Evolutionary conservation across 2,888 invertebrate genomes (phyloP), one percentile per base, ranked within the genome.

Genomic region (Idaea straminata): DNA sequence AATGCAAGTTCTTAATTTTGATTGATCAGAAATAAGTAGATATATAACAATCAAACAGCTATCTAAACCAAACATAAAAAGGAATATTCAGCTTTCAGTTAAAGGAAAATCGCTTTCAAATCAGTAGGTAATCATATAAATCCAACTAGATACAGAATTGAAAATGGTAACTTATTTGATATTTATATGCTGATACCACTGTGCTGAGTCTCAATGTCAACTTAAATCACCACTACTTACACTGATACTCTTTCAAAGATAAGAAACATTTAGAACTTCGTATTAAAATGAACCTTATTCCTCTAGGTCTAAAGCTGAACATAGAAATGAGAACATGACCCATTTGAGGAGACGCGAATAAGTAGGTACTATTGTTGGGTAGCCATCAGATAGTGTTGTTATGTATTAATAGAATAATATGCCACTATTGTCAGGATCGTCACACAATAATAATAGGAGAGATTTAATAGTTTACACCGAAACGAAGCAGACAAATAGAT

Each of bases 371-470:
- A 71, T 71, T 67, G 67, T 67, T 47, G 62, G 69, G 66, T 69
- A 68, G 69, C 67, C 66, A 71, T 75, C 76, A 76, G 80, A 81
- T 77, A 77, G 61, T 59, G 57, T 15, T 76, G 73, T 77, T 85
- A 25, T 25, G 25, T 25, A 84, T 84, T 85, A 85, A 83, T 84
- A 84, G 80, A 80, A 83, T 82, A 78, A 83, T 75, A 69, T 75
- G 74, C 69, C 66, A 70, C 77, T 79, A 81, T 83, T 83, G 83
- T 82, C 75, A 74, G 70, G 71, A 80, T 83, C 82, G 83, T 82
- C 75, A 74, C 70, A 72, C 70, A 69, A 73, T 75, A 77, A 76
- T 77, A 80, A 75, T 75, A 70, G 70, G 66, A 69, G 74, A 74
- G 72, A 72, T 69, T 66, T 62, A 70, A 69, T 64, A 77, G 67